Percentiles rank a stretch among this genome's conserved stretches.
These are phyloP conservation scores for Gymnothorax javanicus DNA, from an alignment of 2,797 vertebrate genomes.

Conservation along the genomic window DNA sequence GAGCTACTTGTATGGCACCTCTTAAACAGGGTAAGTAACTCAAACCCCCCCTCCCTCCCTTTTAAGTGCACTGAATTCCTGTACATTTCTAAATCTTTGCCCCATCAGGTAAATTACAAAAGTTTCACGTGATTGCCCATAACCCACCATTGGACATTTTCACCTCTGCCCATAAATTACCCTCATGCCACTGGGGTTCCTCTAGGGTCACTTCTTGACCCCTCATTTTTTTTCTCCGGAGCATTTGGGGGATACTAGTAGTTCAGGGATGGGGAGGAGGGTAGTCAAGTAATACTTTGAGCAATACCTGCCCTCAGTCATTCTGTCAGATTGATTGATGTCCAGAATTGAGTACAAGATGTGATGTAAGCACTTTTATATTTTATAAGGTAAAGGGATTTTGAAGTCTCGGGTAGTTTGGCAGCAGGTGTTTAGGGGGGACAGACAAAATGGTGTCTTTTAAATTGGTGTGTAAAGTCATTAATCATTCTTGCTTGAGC, in stretches of 20 bases:
- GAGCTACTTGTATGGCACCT: conserved; percentile 24
- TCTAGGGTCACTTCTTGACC: not conserved
- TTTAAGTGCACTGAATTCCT: not conserved
- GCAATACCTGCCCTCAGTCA: not conserved
- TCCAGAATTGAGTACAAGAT: conserved; percentile 3
- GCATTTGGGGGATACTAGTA: not conserved
- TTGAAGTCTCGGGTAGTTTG: not conserved
- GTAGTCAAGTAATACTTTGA: not conserved
- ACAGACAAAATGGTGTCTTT: not conserved
- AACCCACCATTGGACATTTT: not conserved
- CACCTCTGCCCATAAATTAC: not conserved
- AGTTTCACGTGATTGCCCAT: not conserved
- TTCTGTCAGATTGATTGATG: not conserved
- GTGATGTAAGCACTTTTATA: not conserved
- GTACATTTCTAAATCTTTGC: not conserved
- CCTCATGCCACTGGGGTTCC: not conserved
- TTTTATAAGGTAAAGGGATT: not conserved
- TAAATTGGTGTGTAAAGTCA: not conserved
- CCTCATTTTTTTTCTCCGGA: not conserved
- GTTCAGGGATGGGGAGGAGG: not conserved
- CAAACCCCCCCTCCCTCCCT: not conserved
- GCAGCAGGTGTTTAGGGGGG: not conserved
- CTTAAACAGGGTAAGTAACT: conserved; percentile 32
- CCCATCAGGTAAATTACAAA: not conserved
- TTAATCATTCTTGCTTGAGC: not conserved